phyloP scores from a whole-genome alignment of 1,140 invertebrate species.

The Meloidogyne floridensis region DNA sequence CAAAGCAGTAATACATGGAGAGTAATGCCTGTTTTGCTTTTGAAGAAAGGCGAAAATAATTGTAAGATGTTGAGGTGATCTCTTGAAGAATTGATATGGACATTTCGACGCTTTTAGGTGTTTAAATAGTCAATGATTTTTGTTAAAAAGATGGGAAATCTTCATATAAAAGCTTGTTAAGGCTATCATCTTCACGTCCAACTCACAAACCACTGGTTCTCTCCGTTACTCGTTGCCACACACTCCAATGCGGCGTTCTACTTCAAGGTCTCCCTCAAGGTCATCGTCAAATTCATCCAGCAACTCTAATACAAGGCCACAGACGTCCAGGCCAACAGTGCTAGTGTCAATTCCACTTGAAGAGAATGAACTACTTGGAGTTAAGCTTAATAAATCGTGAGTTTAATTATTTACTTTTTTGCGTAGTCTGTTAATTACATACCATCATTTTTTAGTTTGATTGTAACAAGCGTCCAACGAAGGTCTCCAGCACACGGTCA shows the following conservation, averaged over 20 bases:
- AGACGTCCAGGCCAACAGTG: background rate
- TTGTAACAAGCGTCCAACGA: background rate
- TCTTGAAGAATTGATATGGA: too few relatives aligned
- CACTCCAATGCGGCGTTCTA: background rate
- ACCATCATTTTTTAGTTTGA: background rate
- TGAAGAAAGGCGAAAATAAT: background rate
- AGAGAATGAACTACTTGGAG: constrained; percentile 6
- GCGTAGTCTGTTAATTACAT: background rate
- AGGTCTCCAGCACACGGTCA: background rate
- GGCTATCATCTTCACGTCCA: too few relatives aligned
- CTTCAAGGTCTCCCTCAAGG: background rate
- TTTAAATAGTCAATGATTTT: too few relatives aligned
- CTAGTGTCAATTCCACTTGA: constrained; percentile 5
- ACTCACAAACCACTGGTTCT: too few relatives aligned
- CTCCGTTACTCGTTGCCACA: too few relatives aligned
- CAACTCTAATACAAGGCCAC: background rate
- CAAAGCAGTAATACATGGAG: constrained; percentile 9
- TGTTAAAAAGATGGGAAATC: too few relatives aligned
- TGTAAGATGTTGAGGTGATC: too few relatives aligned
- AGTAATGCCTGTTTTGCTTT: background rate
- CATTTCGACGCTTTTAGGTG: too few relatives aligned
- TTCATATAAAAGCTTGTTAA: too few relatives aligned
- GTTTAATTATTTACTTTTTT: background rate
- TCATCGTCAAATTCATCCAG: background rate
- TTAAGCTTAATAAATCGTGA: constrained; percentile 3